Evolutionary conservation across 1,140 invertebrate genomes (phyloP).

Genomic region (Aphaenogaster rudis): DNA sequence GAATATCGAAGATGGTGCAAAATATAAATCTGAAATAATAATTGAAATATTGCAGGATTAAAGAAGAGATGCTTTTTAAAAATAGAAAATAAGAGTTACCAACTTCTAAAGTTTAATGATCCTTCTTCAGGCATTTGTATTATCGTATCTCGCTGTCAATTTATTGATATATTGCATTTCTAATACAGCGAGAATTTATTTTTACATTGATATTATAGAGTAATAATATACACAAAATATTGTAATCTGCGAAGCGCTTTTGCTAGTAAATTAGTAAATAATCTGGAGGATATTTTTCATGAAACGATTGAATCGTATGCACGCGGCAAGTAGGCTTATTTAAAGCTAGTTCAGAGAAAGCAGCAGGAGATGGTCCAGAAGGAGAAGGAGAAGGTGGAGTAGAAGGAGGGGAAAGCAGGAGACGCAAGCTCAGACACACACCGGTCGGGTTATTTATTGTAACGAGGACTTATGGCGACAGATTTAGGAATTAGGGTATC

Average conservation of each 20-base stretch:
- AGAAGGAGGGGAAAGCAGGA: slow-evolving; percentile 68
- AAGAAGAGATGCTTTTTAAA: not conserved
- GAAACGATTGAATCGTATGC: slow-evolving; percentile 13
- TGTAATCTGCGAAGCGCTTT: not conserved
- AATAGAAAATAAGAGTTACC: not conserved
- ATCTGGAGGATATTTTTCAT: not conserved
- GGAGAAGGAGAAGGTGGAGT: slow-evolving; percentile 47
- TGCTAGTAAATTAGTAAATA: not conserved
- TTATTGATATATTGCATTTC: not conserved
- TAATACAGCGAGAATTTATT: slow-evolving; percentile 31
- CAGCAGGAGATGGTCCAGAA: slow-evolving; percentile 63
- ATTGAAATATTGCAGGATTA: slow-evolving; percentile 27
- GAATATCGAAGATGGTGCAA: slow-evolving; percentile 8
- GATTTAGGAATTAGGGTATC: slow-evolving; percentile 87
- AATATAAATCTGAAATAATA: slow-evolving; percentile 49
- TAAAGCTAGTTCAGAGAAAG: slow-evolving; percentile 59
- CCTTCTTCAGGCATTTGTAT: not conserved
- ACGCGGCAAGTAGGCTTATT: slow-evolving; percentile 51
- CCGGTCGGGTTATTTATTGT: slow-evolving; percentile 86
- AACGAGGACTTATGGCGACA: slow-evolving; percentile 88
- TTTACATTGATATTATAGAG: not conserved
- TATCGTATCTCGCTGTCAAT: not conserved
- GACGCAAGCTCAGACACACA: slow-evolving; percentile 80
- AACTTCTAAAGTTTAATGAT: not conserved
- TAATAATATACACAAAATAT: not conserved